These are phyloP conservation scores for Caerostris extrusa DNA, from an alignment of 1,140 invertebrate genomes.

Conservation along the genomic window DNA sequence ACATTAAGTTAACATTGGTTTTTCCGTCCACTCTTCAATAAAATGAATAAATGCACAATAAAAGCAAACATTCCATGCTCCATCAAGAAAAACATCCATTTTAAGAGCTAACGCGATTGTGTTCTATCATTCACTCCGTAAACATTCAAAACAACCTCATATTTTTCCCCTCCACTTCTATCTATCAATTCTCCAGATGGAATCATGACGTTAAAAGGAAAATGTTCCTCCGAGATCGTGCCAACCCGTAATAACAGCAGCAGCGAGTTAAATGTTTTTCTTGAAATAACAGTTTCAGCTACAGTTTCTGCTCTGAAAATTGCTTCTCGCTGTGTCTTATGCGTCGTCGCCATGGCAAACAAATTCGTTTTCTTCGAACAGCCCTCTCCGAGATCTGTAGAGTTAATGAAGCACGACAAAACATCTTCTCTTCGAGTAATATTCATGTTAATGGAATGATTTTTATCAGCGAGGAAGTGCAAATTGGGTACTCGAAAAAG, in stretches of 20 bases:
- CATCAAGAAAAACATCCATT: background rate
- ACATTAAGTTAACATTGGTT: background rate
- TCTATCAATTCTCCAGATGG: background rate
- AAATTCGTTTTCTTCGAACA: conserved; percentile 20
- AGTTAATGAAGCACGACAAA: conserved; percentile 59
- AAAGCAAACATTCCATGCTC: background rate
- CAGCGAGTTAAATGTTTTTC: conserved; percentile 32
- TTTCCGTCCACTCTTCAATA: background rate
- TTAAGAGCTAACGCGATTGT: background rate
- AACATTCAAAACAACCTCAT: background rate
- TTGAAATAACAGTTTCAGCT: conserved; percentile 51
- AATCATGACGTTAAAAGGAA: background rate
- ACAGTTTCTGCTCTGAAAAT: conserved; percentile 17
- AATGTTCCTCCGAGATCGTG: background rate
- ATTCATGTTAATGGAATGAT: conserved; percentile 60
- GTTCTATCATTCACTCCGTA: background rate
- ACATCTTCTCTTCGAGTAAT: conserved; percentile 43
- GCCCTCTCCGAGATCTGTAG: conserved; percentile 3
- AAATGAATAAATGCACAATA: background rate
- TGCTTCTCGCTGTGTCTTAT: conserved; percentile 34
- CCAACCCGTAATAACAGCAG: background rate
- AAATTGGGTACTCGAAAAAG: conserved; percentile 27
- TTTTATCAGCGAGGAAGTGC: conserved; percentile 32
- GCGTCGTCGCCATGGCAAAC: conserved; percentile 9
- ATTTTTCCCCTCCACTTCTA: background rate